Conservation (phyloP, 2,888 invertebrate species). For the Caprella mutica region DNA sequence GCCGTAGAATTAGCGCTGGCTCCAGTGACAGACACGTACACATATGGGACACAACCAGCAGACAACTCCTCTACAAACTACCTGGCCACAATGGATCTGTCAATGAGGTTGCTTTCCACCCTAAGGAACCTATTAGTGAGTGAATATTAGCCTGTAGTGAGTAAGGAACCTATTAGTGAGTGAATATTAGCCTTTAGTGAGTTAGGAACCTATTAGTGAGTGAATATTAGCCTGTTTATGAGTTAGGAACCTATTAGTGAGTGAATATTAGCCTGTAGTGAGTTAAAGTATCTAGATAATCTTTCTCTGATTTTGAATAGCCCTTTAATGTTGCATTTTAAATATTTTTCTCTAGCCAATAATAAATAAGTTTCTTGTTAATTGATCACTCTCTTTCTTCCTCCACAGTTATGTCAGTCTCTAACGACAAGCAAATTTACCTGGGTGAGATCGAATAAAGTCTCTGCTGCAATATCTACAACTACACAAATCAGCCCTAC, state of each 20-base stretch:
- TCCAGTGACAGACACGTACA: slow-evolving; percentile 92
- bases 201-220: slow-evolving; percentile 70
- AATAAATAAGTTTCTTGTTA: neutral
- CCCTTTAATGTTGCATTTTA: too few species aligned
- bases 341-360: too few species aligned
- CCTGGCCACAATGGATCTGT: slow-evolving; percentile 97
- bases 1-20: slow-evolving; percentile 78
- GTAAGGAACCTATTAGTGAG: slow-evolving; percentile 70
- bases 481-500: too few species aligned
- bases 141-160: slow-evolving; percentile 15
- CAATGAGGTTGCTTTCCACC: slow-evolving; percentile 92
- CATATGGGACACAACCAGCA: slow-evolving; percentile 89
- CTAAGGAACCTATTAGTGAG: slow-evolving; percentile 72
- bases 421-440: slow-evolving; percentile 90
- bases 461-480: too few species aligned
- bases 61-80: slow-evolving; percentile 85
- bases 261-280: slow-evolving; percentile 35
- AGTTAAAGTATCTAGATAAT: too few species aligned
- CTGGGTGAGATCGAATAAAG: slow-evolving; percentile 84
- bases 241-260: slow-evolving; percentile 72
- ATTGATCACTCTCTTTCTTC: neutral
- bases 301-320: too few species aligned
- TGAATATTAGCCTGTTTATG: slow-evolving; percentile 13
- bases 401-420: slow-evolving; percentile 68
- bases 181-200: slow-evolving; percentile 14